Evolutionary conservation across 2,888 invertebrate genomes (phyloP), one percentile per base, ranked within the genome.

Genomic region (Mycalesis mineus): DNA sequence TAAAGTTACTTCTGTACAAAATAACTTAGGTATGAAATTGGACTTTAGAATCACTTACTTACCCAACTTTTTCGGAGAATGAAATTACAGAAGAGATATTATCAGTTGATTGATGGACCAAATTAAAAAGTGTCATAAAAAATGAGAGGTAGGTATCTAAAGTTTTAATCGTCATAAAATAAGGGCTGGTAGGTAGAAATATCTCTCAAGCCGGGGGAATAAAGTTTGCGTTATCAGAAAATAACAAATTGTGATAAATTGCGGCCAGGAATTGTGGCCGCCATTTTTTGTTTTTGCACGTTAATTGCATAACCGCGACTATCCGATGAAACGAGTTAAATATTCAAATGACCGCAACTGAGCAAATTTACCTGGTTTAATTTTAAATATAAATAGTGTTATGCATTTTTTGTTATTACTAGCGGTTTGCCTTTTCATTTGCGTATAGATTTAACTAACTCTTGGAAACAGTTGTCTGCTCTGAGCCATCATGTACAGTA

Each of bases 221-320:
- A 14, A 33, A 47, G 11, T 13, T 14, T 11, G 33, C 47, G 33
- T 33, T 33, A 47, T 47, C 47, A 15, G 47, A 33, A 47, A 4
- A 15, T 47, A 47, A 47, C 47, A 47, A 47, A 47, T 47, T 31
- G 47, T 47, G 31, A 47, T 47, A 17, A 47, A 47, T 47, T 31
- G 33, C 47, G 31, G 11, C 11, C 47, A 15, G 15, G 15, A 14
- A 47, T 47, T 31, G 47, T 15, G 31, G 13, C 14, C 7, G 15
- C 33, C 47, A 15, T 47, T 33, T 22, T 44, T 33, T 15, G 15
- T 47, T 47, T 47, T 33, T 47, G 45, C 29, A 8, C 29, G 29
- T 44, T 44, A 44, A 44, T 44, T 29, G 29, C 22, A 6, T 42
- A 22, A 42, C 44, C 29, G 44, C 44, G 11, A 7, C 28, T 42